Evolutionary conservation across 2,888 invertebrate species (phyloP).

Genomic region (Rotaria macrura): DNA sequence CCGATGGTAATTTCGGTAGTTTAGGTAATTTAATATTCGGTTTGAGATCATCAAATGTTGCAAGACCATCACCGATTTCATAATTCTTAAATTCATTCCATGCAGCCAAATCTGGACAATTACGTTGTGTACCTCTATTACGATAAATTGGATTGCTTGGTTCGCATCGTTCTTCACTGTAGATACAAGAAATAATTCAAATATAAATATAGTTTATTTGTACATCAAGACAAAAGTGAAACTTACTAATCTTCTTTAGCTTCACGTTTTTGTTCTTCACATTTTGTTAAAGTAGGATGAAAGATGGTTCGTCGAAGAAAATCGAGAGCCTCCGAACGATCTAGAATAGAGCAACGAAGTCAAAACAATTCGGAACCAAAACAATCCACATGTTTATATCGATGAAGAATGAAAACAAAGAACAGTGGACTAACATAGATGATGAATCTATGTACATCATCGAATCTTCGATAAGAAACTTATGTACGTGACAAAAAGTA

Average conservation of each 20-base stretch:
- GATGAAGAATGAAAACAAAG: neutral
- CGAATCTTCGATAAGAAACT: neutral
- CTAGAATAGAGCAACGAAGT: neutral
- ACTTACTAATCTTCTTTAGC: conserved; percentile 22
- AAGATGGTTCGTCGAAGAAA: conserved; percentile 10
- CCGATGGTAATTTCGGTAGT: neutral
- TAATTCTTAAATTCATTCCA: conserved; percentile 13
- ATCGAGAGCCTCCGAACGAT: neutral
- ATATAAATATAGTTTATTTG: neutral
- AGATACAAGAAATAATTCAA: neutral
- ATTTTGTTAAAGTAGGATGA: neutral
- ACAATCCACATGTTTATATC: neutral
- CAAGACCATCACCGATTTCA: neutral
- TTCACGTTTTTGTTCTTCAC: conserved; percentile 20
- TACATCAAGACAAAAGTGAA: neutral
- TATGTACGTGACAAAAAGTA: neutral
- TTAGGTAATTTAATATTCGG: conserved; percentile 12
- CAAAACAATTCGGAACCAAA: neutral
- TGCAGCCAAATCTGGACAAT: neutral
- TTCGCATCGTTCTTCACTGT: conserved; percentile 19
- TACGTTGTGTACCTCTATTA: neutral
- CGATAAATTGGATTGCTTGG: conserved; percentile 9
- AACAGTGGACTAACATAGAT: too few species aligned
- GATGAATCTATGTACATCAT: neutral
- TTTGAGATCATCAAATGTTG: neutral